Conservation (phyloP, 1,140 invertebrate species). For the Conus betulinus region DNA sequence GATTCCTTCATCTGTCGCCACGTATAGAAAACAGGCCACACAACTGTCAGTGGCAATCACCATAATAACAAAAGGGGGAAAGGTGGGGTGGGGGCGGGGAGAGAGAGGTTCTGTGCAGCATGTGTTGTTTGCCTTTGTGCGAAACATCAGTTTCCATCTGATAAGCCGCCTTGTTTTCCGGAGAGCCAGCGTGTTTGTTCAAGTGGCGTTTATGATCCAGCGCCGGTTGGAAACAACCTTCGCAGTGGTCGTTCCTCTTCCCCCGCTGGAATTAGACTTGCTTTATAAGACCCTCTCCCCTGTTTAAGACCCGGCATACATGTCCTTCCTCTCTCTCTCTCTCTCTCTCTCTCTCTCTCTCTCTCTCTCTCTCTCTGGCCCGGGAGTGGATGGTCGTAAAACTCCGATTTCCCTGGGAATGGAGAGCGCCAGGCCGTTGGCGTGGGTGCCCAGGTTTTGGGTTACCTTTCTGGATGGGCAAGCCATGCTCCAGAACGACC, state of each 20-base stretch:
- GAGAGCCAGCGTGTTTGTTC: not conserved
- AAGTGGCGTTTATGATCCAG: conserved; percentile 7
- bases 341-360: conserved; percentile 15
- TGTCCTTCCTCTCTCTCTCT: not conserved
- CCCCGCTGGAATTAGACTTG: not conserved
- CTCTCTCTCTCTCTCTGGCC: not conserved
- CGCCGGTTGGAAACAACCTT: not conserved
- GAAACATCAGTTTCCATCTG: not conserved
- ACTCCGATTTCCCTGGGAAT: not conserved
- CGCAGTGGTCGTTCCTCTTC: too few species aligned
- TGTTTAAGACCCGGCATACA: too few species aligned
- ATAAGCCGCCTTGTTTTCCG: not conserved
- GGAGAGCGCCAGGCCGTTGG: not conserved
- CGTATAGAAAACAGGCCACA: too few species aligned
- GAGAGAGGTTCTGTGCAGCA: too few species aligned
- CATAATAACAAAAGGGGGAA: too few species aligned
- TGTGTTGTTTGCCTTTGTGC: not conserved
- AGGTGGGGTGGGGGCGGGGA: too few species aligned
- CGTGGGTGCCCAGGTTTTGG: not conserved
- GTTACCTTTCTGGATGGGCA: not conserved
- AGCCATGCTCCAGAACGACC: not conserved
- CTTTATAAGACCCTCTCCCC: too few species aligned
- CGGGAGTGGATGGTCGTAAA: not conserved
- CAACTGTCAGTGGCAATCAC: not conserved
- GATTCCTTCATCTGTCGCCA: too few species aligned